Conservation (phyloP, 2,113 vertebrate species). For the Atherinomorus stipes region DNA sequence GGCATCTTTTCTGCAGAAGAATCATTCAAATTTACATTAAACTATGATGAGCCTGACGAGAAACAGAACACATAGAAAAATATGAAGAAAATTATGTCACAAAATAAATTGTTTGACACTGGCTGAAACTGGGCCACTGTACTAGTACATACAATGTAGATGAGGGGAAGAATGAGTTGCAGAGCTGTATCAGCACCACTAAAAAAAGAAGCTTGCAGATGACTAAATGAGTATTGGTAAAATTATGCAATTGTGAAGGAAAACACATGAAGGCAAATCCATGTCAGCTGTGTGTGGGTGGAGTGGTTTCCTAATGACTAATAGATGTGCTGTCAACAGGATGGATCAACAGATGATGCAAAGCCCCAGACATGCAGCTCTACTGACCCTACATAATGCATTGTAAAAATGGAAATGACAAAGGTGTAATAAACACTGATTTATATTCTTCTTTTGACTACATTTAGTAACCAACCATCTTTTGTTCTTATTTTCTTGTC, state of each 20-base stretch:
- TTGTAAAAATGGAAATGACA: not conserved
- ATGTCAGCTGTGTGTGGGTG: conserved; percentile 43
- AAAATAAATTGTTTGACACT: no score
- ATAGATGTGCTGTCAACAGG: conserved; percentile 56
- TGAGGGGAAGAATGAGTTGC: not conserved
- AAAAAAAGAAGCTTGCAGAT: not conserved
- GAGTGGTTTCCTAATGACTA: conserved; percentile 29
- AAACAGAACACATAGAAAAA: no score
- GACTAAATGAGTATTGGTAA: not conserved
- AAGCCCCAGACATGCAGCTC: conserved; percentile 20
- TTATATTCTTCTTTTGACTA: no score
- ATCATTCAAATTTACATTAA: no score
- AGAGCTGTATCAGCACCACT: not conserved
- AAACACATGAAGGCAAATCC: not conserved
- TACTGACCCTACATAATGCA: conserved; percentile 1
- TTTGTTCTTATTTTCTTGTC: not conserved
- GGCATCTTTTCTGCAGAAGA: no score
- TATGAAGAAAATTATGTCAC: no score
- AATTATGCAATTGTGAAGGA: not conserved
- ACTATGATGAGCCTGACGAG: no score
- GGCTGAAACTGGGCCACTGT: no score
- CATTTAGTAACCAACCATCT: no score
- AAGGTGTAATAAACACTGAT: no score
- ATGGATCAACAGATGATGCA: conserved; percentile 44
- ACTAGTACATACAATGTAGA: not conserved